These are phyloP conservation scores for Andrena trimmerana DNA, from an alignment of 2,888 invertebrate genomes.

Conservation along the genomic window DNA sequence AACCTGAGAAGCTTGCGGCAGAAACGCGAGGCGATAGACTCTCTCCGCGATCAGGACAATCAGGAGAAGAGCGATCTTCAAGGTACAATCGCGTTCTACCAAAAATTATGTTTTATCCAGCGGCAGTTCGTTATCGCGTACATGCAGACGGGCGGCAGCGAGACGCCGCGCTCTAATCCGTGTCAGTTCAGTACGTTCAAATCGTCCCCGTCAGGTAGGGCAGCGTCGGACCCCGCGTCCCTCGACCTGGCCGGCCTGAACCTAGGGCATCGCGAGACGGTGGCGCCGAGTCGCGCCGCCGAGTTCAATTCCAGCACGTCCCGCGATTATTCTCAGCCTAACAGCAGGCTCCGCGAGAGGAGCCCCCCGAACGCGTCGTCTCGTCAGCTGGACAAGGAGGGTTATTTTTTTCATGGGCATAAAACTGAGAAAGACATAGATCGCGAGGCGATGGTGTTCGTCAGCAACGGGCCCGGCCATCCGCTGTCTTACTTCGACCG, in stretches of 20 bases:
- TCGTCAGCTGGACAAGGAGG: slow-evolving; percentile 78
- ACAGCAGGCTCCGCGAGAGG: slow-evolving; percentile 58
- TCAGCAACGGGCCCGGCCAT: slow-evolving; percentile 12
- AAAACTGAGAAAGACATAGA: slow-evolving; percentile 81
- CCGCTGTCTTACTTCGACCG: slow-evolving; percentile 73
- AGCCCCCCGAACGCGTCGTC: slow-evolving; percentile 64
- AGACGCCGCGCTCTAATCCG: slow-evolving; percentile 60
- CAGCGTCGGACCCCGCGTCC: slow-evolving; percentile 59
- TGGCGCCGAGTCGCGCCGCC: slow-evolving; percentile 55
- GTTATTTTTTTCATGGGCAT: slow-evolving; percentile 83
- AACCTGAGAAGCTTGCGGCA: slow-evolving; percentile 70
- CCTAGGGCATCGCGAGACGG: slow-evolving; percentile 72
- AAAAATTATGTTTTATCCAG: slow-evolving; percentile 83
- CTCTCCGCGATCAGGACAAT: slow-evolving; percentile 81
- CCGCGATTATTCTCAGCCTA: slow-evolving; percentile 47
- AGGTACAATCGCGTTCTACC: slow-evolving; percentile 84
- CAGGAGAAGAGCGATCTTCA: slow-evolving; percentile 81
- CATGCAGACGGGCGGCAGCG: slow-evolving; percentile 58
- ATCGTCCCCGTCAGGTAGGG: slow-evolving; percentile 68
- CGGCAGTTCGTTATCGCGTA: slow-evolving; percentile 66
- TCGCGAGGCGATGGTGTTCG: slow-evolving; percentile 69
- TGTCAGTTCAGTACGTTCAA: slow-evolving; percentile 82
- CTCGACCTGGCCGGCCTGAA: slow-evolving; percentile 74
- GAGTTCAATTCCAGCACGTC: slow-evolving; percentile 63
- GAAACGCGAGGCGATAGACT: slow-evolving; percentile 77